Percentiles rank a stretch among this genome's conserved stretches.
Conservation (phyloP, 1,140 invertebrate genomes). For the Muscidifurax raptorellus region DNA sequence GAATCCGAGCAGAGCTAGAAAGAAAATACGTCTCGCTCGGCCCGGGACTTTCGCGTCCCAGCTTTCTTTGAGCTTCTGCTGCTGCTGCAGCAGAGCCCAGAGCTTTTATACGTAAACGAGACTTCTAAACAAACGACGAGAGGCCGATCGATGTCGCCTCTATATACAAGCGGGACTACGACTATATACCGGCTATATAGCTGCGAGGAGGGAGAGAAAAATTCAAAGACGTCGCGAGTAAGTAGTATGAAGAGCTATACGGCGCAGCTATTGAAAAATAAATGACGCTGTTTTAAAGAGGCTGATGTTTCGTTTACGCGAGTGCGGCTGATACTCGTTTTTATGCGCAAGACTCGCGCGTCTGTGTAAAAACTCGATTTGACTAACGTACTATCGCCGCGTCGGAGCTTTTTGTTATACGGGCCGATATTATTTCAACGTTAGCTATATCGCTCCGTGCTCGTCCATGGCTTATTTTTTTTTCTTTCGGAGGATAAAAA, state of each 20-base stretch:
- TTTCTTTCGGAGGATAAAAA: too few species aligned
- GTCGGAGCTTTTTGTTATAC: too few species aligned
- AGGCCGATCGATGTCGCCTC: not conserved
- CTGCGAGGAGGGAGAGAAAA: not conserved
- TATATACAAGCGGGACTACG: not conserved
- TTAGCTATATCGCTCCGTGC: too few species aligned
- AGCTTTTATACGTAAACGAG: conserved; percentile 2
- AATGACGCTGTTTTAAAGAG: not conserved
- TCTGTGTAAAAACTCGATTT: not conserved
- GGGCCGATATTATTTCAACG: too few species aligned
- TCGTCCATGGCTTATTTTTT: too few species aligned
- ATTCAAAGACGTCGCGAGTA: not conserved
- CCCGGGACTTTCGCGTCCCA: not conserved
- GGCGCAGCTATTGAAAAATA: not conserved
- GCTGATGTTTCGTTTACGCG: not conserved
- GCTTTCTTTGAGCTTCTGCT: not conserved
- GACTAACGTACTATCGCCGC: not conserved
- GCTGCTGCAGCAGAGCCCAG: not conserved
- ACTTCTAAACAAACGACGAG: conserved; percentile 17
- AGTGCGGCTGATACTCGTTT: too few species aligned
- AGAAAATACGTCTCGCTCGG: not conserved
- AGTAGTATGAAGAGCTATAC: not conserved
- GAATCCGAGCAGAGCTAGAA: not conserved
- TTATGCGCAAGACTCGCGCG: too few species aligned
- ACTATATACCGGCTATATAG: too few species aligned